These are phyloP conservation scores for Drosophila quinaria DNA, from an alignment of 2,888 invertebrate species.

Conservation along the genomic window DNA sequence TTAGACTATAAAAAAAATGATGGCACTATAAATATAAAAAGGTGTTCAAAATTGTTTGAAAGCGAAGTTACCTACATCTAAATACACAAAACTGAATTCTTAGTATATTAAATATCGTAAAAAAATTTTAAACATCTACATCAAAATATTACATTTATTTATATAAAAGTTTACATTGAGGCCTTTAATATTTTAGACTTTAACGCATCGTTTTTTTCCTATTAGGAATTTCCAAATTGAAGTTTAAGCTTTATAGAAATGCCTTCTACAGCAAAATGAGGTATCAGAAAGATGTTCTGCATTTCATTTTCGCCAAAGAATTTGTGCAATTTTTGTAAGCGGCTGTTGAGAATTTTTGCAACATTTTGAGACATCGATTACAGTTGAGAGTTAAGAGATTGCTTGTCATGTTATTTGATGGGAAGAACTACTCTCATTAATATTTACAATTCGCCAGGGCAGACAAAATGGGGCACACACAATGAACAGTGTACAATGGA, in stretches of 20 bases:
- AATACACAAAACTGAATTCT: too few species aligned
- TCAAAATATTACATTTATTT: background rate
- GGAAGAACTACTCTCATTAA: constrained; percentile 32
- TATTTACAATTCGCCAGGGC: constrained; percentile 34
- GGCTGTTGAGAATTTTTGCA: background rate
- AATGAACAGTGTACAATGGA: constrained; percentile 24
- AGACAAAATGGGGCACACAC: constrained; percentile 7
- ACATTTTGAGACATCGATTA: background rate
- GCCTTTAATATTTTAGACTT: background rate
- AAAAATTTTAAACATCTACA: background rate
- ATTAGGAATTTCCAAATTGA: background rate
- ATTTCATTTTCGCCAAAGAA: background rate
- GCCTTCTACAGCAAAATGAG: background rate
- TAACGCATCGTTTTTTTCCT: background rate
- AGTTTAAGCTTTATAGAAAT: constrained; percentile 7
- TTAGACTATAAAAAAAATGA: too few species aligned
- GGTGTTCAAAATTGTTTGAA: too few species aligned
- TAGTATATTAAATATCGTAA: background rate
- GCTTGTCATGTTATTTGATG: constrained; percentile 4
- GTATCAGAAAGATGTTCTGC: background rate
- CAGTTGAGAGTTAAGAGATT: constrained; percentile 4
- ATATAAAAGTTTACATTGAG: background rate
- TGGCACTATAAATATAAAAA: too few species aligned
- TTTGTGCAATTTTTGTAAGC: background rate
- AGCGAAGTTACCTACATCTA: too few species aligned